These are phyloP conservation scores for Chionis minor DNA, from an alignment of 2,113 vertebrate species.

Conservation along the genomic window DNA sequence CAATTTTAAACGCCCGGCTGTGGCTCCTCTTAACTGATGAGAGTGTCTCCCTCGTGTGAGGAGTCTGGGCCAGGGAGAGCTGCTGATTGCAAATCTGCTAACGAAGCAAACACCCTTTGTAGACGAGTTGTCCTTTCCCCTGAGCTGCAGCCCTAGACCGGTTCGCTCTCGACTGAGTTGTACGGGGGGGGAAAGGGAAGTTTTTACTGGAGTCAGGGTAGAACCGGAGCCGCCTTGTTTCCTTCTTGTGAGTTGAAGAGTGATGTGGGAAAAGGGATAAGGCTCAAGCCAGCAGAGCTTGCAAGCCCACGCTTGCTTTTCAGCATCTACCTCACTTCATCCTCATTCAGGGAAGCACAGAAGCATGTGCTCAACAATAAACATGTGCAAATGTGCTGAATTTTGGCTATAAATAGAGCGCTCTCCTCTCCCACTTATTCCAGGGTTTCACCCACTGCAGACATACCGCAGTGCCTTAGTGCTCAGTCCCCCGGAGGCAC, in stretches of 20 bases:
- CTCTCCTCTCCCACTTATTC: constrained; percentile 25
- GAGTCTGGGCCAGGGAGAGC: not conserved
- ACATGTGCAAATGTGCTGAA: constrained; percentile 25
- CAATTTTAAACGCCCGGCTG: not conserved
- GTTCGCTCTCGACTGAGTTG: not conserved
- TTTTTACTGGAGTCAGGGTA: not conserved
- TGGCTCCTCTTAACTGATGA: constrained; percentile 1
- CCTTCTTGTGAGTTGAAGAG: not conserved
- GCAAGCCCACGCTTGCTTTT: constrained; percentile 28
- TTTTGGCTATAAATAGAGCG: constrained; percentile 42
- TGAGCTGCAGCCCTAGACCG: not conserved
- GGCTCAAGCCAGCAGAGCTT: constrained; percentile 19
- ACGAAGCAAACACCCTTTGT: not conserved
- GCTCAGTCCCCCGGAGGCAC: not conserved
- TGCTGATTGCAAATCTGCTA: constrained; percentile 2
- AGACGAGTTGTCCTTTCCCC: not conserved
- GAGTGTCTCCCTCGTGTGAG: not conserved
- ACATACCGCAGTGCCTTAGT: not conserved
- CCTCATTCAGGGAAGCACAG: not conserved
- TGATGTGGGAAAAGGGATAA: not conserved
- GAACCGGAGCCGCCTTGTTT: not conserved
- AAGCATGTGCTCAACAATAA: constrained; percentile 28
- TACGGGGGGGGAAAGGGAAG: not conserved
- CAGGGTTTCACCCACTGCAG: constrained; percentile 23
- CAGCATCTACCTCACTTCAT: constrained; percentile 2